phyloP scores from a whole-genome alignment of 2,888 invertebrate genomes.

The Lysandra bellargus region DNA sequence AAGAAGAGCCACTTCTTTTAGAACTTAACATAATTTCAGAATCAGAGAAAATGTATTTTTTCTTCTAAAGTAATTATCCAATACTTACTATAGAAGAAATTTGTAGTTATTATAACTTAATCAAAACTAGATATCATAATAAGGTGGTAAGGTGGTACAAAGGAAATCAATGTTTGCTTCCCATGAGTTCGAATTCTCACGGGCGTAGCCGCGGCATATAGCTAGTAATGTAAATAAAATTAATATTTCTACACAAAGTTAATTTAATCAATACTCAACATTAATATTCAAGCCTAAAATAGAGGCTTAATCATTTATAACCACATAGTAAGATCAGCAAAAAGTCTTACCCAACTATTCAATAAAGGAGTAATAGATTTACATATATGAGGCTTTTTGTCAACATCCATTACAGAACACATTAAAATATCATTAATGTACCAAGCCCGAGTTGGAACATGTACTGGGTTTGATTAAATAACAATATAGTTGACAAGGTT shows the following conservation, averaged over 20 bases:
- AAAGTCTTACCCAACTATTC: conserved; percentile 26
- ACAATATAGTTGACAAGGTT: too few relatives aligned
- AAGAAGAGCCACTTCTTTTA: too few relatives aligned
- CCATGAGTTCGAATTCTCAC: neutral
- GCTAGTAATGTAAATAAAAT: neutral
- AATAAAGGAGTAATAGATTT: conserved; percentile 29
- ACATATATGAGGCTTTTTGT: conserved; percentile 11
- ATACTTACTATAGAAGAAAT: too few relatives aligned
- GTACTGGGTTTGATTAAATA: neutral
- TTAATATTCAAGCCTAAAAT: neutral
- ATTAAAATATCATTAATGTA: conserved; percentile 23
- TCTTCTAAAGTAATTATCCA: neutral
- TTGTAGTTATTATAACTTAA: neutral
- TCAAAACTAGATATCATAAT: too few relatives aligned
- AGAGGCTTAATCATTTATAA: neutral
- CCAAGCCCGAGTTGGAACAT: neutral
- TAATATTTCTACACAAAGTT: neutral
- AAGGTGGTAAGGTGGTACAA: too few relatives aligned
- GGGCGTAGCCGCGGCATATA: neutral
- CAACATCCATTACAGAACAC: conserved; percentile 24
- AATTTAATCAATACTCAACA: neutral
- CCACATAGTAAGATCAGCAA: conserved; percentile 5
- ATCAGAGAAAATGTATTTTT: neutral
- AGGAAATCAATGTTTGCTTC: neutral
- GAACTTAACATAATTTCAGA: too few relatives aligned